phyloP scores from a whole-genome alignment of 2,888 invertebrate species.

The Limnephilus marmoratus region DNA sequence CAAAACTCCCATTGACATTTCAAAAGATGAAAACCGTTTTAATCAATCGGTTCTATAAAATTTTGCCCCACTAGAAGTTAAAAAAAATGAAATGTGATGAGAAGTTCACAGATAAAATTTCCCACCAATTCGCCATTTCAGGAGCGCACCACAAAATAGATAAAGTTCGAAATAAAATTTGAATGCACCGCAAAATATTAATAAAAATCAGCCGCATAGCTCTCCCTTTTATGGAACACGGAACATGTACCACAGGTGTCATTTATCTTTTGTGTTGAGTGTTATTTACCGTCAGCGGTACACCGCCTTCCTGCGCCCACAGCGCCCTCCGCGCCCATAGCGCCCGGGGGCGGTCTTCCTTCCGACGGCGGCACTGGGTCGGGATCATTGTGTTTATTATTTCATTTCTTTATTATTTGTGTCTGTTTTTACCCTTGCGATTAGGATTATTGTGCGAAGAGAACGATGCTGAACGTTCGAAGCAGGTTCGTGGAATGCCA shows the following conservation, averaged over 20 bases:
- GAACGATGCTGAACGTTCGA: neutral
- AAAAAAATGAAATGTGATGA: neutral
- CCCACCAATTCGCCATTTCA: neutral
- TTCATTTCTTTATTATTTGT: constrained; percentile 59
- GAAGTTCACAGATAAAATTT: neutral
- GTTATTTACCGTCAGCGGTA: constrained; percentile 54
- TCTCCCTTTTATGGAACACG: neutral
- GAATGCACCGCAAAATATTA: neutral
- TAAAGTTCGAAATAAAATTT: neutral
- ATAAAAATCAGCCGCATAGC: neutral
- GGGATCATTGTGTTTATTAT: constrained; percentile 59
- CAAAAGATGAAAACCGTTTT: too few relatives aligned
- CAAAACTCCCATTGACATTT: too few relatives aligned
- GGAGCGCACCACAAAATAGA: neutral
- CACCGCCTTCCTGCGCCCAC: neutral
- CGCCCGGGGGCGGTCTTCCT: constrained; percentile 39
- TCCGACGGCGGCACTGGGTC: constrained; percentile 16
- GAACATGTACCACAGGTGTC: constrained; percentile 41
- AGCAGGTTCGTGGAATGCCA: neutral
- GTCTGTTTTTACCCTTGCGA: neutral
- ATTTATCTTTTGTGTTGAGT: constrained; percentile 60
- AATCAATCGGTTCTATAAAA: too few relatives aligned
- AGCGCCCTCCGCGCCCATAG: constrained; percentile 2
- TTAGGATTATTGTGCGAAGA: constrained; percentile 18
- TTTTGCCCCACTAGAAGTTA: too few relatives aligned